A percentile compares a stretch with the other conserved stretches of the same genome.
Evolutionary conservation across 2,113 vertebrate species (phyloP).

Genomic region (Corythornis madagascariensis): DNA sequence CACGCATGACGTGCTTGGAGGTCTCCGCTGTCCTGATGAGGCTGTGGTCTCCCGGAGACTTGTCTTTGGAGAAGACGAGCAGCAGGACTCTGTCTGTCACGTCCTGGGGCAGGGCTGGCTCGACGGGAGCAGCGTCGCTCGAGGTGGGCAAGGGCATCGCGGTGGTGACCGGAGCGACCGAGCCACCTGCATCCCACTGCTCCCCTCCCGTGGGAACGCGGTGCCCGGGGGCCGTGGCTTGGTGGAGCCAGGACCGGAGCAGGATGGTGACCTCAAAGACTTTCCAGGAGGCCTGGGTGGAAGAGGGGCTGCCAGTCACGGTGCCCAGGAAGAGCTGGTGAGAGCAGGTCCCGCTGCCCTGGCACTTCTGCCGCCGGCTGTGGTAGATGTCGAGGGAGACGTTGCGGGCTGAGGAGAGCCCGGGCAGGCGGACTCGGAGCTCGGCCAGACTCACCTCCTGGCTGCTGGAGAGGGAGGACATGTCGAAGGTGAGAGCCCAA

Average conservation of each 20-base stretch:
- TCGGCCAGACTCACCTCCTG: constrained; percentile 82
- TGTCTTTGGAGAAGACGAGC: constrained; percentile 85
- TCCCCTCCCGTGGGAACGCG: rapidly evolving
- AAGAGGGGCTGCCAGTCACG: constrained; percentile 35
- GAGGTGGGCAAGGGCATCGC: rapidly evolving
- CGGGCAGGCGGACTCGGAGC: constrained; percentile 76
- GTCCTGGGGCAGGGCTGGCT: constrained; percentile 1
- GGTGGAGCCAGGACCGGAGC: constrained; percentile 80
- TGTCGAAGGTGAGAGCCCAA: constrained; percentile 85
- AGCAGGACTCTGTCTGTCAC: constrained; percentile 75
- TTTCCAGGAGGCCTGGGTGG: constrained; percentile 77
- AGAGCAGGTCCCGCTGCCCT: not conserved
- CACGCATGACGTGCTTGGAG: constrained; percentile 79
- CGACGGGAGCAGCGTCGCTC: rapidly evolving
- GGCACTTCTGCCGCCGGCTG: constrained; percentile 59
- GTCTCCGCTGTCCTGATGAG: constrained; percentile 83
- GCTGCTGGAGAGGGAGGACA: constrained; percentile 80
- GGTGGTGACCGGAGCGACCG: rapidly evolving
- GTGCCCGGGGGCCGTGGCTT: not conserved
- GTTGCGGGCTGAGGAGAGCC: constrained; percentile 24
- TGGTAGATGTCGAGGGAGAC: constrained; percentile 83
- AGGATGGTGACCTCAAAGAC: constrained; percentile 82
- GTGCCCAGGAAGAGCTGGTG: constrained; percentile 80
- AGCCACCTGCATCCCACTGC: rapidly evolving
- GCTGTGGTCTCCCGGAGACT: constrained; percentile 58